Conservation (phyloP, 2,113 vertebrate species). For the Pampusana beccarii region DNA sequence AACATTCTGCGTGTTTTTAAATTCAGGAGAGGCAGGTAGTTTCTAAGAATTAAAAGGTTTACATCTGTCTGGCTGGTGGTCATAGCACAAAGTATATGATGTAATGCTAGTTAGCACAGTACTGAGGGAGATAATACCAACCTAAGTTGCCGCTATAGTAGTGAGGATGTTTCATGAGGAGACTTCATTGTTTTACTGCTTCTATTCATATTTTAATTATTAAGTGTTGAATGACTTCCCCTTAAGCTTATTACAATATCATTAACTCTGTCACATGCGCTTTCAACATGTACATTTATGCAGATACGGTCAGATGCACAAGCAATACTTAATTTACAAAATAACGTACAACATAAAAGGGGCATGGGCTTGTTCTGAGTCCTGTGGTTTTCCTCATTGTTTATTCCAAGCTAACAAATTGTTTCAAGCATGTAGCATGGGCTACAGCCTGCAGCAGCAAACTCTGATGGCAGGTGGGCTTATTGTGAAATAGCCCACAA, state of each 20-base stretch:
- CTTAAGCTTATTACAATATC: neutral
- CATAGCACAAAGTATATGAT: neutral
- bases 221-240: neutral
- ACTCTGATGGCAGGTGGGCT: neutral
- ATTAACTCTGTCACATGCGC: neutral
- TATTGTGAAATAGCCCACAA: neutral
- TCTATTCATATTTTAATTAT: neutral
- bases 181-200: neutral
- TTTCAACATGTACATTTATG: neutral
- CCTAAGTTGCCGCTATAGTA: neutral
- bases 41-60: neutral
- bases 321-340: neutral
- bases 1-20: neutral
- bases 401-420: neutral
- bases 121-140: neutral
- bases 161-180: neutral
- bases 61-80: neutral
- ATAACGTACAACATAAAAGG: neutral
- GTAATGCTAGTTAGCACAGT: neutral
- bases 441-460: neutral
- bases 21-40: neutral
- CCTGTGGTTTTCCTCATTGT: neutral
- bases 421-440: neutral
- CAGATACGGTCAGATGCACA: neutral
- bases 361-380: rapidly evolving